A percentile compares a stretch with the other conserved stretches of the same genome.
Conservation (phyloP, 1,140 invertebrate genomes). For the Sesamia nonagrioides region DNA sequence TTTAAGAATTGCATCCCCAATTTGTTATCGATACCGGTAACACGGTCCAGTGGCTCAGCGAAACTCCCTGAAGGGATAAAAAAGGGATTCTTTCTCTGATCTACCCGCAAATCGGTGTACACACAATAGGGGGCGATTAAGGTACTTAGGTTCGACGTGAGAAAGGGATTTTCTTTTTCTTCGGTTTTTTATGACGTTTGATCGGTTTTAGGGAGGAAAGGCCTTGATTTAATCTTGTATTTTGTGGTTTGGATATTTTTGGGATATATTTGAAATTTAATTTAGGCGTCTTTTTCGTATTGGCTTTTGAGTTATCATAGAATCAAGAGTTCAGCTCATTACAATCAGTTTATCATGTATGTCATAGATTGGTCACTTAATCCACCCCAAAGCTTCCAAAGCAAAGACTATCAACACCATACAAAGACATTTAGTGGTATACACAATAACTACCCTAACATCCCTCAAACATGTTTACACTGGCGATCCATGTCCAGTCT, state of each 20-base stretch:
- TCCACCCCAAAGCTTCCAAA: background rate
- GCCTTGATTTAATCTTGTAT: conserved; percentile 7
- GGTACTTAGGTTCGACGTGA: conserved; percentile 70
- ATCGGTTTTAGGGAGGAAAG: conserved; percentile 37
- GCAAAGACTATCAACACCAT: background rate
- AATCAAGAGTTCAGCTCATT: too few relatives aligned
- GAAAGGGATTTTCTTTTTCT: conserved; percentile 60
- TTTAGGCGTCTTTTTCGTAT: too few relatives aligned
- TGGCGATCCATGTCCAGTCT: conserved; percentile 33
- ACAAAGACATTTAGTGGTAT: conserved; percentile 35
- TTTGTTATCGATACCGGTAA: conserved; percentile 82
- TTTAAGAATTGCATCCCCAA: conserved; percentile 70
- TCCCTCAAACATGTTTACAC: conserved; percentile 47
- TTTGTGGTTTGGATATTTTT: conserved; percentile 5
- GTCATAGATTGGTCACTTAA: background rate
- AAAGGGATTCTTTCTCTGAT: conserved; percentile 78
- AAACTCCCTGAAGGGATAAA: conserved; percentile 76
- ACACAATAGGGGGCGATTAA: conserved; percentile 68
- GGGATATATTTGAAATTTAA: too few relatives aligned
- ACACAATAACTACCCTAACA: conserved; percentile 43
- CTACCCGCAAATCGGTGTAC: conserved; percentile 76
- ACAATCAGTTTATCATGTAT: background rate
- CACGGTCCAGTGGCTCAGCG: conserved; percentile 68
- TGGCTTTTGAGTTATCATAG: too few relatives aligned
- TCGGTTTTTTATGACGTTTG: conserved; percentile 42